Percentiles rank a stretch among this genome's conserved stretches.
Evolutionary conservation across 1,140 invertebrate genomes (phyloP).

Genomic region (Saxidomus purpurata): DNA sequence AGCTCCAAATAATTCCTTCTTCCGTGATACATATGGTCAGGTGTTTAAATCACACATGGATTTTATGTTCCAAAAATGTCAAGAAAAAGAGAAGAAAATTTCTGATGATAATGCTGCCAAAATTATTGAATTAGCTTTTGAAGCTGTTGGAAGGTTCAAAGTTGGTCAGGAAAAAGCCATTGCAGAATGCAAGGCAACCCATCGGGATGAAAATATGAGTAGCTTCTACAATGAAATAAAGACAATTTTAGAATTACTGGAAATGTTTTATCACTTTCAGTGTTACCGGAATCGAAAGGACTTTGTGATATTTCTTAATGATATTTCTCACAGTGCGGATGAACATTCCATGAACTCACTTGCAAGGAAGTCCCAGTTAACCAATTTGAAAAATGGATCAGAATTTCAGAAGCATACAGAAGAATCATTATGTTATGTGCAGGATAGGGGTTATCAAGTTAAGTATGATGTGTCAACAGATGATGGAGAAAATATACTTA

Average conservation of each 20-base stretch:
- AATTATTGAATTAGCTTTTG: neutral
- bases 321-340: no score
- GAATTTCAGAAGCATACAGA: no score
- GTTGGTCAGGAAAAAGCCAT: neutral
- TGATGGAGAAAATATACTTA: no score
- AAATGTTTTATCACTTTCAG: no score
- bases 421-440: no score
- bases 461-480: no score
- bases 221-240: neutral
- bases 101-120: neutral
- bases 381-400: no score
- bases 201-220: neutral
- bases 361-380: no score
- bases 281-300: no score
- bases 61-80: neutral
- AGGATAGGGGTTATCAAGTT: no score
- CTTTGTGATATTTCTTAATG: no score
- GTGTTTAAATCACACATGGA: conserved; percentile 15
- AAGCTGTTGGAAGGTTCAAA: neutral
- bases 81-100: neutral
- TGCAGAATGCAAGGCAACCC: neutral
- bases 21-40: conserved; percentile 22
- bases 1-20: neutral
- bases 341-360: no score
- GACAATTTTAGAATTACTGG: neutral